phyloP scores from a whole-genome alignment of 2,797 vertebrate species.

The Phylloscopus collybita region DNA sequence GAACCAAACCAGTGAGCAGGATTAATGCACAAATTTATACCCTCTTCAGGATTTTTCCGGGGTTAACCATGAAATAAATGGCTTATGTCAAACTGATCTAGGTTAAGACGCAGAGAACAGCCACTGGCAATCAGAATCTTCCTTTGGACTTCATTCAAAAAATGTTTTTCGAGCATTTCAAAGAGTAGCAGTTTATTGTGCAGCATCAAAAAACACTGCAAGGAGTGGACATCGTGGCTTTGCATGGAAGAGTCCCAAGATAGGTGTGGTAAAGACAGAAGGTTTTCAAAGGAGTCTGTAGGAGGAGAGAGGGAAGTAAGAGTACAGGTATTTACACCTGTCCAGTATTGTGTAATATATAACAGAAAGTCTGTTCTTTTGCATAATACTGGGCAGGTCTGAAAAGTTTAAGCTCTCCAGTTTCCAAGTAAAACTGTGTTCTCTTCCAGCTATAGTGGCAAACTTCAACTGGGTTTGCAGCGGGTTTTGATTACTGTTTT shows the following conservation, averaged over 20 bases:
- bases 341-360: accelerated
- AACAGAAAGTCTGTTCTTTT: not conserved
- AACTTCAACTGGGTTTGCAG: not conserved
- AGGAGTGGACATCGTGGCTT: not conserved
- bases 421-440: not conserved
- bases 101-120: slow-evolving; percentile 24
- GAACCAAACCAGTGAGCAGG: slow-evolving; percentile 25
- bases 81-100: slow-evolving; percentile 52
- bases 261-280: not conserved
- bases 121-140: slow-evolving; percentile 15
- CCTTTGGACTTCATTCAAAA: not conserved
- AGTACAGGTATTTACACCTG: not conserved
- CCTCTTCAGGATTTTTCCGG: slow-evolving; percentile 25
- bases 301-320: not conserved
- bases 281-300: not conserved
- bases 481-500: not conserved
- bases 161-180: not conserved
- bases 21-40: slow-evolving; percentile 16
- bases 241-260: not conserved
- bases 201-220: not conserved
- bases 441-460: not conserved
- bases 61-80: slow-evolving; percentile 47
- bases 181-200: not conserved
- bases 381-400: not conserved
- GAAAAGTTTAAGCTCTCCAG: not conserved